A percentile compares a stretch with the other conserved stretches of the same genome.
Conservation (phyloP, 1,140 invertebrate genomes). For the Pseudomyrmex dendroicus region DNA sequence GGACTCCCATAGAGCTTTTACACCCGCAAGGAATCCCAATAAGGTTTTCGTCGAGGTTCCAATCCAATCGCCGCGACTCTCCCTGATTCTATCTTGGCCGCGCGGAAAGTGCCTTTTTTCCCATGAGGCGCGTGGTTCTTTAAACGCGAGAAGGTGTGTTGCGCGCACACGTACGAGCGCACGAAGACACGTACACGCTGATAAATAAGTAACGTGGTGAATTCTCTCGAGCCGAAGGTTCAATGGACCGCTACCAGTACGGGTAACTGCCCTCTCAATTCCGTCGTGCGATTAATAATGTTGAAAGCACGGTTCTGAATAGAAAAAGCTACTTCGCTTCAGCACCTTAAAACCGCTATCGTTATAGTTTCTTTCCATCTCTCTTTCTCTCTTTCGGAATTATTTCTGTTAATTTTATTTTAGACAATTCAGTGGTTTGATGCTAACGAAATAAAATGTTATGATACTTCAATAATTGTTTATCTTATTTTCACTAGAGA, state of each 20-base stretch:
- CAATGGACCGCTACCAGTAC: conserved; percentile 53
- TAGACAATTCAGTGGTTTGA: background rate
- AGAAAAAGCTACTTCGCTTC: conserved; percentile 35
- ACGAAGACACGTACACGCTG: conserved; percentile 56
- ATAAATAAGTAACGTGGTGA: conserved; percentile 72
- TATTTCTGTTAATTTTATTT: no score
- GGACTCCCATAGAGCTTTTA: conserved; percentile 57
- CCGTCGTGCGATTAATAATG: conserved; percentile 63
- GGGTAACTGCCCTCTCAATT: conserved; percentile 54
- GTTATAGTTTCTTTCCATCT: no score
- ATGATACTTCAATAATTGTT: background rate
- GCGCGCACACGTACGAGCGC: background rate
- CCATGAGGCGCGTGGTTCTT: conserved; percentile 62
- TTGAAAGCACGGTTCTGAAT: conserved; percentile 61
- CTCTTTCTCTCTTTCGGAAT: no score
- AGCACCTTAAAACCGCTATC: background rate
- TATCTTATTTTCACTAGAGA: background rate
- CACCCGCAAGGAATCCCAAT: conserved; percentile 72
- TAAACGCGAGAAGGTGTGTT: conserved; percentile 14
- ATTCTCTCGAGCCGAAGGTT: conserved; percentile 69
- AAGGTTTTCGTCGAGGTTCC: conserved; percentile 69
- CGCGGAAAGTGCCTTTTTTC: conserved; percentile 70
- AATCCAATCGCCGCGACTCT: conserved; percentile 69
- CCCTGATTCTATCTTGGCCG: conserved; percentile 68
- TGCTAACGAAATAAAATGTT: background rate